Evolutionary conservation across 2,888 invertebrate genomes (phyloP), one percentile per base, ranked within the genome.

Genomic region (Hyposoter dolosus): DNA sequence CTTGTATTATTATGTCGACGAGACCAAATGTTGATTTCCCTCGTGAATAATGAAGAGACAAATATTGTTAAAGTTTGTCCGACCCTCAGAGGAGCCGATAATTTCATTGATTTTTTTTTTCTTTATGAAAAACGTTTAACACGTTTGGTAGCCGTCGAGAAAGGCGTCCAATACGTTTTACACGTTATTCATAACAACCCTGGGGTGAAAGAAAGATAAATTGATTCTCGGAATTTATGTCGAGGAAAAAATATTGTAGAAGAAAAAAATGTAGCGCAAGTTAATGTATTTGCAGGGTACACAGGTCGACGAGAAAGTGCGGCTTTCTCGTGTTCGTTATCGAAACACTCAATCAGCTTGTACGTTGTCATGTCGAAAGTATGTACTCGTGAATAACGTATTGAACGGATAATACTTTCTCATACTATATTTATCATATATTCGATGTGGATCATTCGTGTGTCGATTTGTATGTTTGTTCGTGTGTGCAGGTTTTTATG

Each of bases 291-390:
- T 65, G 23, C 32, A 72, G 15, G 17, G 74, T 60, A 53, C 45
- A 72, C 72, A 77, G 74, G 81, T 50, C 71, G 56, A 47, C n/a
- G n/a, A n/a, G n/a, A n/a, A n/a, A n/a, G n/a, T n/a, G n/a, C n/a
- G 23, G 84, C 43, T 76, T 53, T 81, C 71, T 79, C 82, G 82
- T 80, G 82, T 68, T 50, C 45, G 77, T 68, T 87, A 85, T 86
- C 83, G 83, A 86, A 83, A 81, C 72, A 78, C 69, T 81, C 83
- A 77, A 86, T 86, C 86, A 71, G 75, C 83, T 85, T 83, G 76
- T 75, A 71, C 50, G 32, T 77, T 83, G 72, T 76, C 83, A 81
- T 81, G 81, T 69, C 56, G 40, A 82, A 69, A 74, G 60, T 82
- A 69, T 45, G 80, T 76, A 68, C 63, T 80, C 72, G 71, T 80